Evolutionary conservation across 2,797 vertebrate genomes (phyloP), one percentile per base, ranked within the genome.

Genomic region (Microctenopoma steveboyesi): DNA sequence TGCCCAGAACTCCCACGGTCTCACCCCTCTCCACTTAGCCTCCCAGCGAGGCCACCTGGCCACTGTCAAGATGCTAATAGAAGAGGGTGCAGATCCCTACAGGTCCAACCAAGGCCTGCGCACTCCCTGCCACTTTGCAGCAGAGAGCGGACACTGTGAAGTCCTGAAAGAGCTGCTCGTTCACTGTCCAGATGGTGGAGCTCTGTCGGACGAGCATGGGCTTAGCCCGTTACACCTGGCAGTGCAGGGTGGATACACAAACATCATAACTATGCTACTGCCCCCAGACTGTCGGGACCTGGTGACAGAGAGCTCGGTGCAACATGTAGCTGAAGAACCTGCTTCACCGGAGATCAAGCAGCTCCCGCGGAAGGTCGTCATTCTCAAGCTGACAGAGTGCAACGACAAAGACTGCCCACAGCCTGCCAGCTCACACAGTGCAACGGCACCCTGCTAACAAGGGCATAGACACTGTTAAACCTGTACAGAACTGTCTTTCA

Each of bases 21-120:
- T 86, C 67, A 96, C 96, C 0, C 95, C 97, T 0, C 92, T 99
- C 45, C 97, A 99, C 88, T 83, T 98, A 10, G 97, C 98, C 0
- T 87, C 95, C 10, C 95, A 92, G 59, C 86, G 78, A 0, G 96
- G 96, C 15, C 96, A 98, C 82, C 78, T 96, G 46, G 92, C 97
- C 39, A 97, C 97, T 0, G 91, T 96, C 0, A 96, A 93, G 86
- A 93, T 99, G 93, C 78, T 99, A 49, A 22, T 96, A 28, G 95
- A 96, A 45, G 97, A 96, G 78, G 90, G 92, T 30, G 95, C 95
- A 0, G 81, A 95, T 2, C 82, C 92, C 13, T 69, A 85, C 53
- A 91, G 91, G 45, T 69, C 82, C 11, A 92, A 88, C 76, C 90
- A 81, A 0, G 64, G 81, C 11, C 84, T 84, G 0, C 95, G 94